Percentiles rank a stretch among this genome's conserved stretches.
phyloP scores from a whole-genome alignment of 2,113 vertebrate genomes.

The Eurypyga helias region DNA sequence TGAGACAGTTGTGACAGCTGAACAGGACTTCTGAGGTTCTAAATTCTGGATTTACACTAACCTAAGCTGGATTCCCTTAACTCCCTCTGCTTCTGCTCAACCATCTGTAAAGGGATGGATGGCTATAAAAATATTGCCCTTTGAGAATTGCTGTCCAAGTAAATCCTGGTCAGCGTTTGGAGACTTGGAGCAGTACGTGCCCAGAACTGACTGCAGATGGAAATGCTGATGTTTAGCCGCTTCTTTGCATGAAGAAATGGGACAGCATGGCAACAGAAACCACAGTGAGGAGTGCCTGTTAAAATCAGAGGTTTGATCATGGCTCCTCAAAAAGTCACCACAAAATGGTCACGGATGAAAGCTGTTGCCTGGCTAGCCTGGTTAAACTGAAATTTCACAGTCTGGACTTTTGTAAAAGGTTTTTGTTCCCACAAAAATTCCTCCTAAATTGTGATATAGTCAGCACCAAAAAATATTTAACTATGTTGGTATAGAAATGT shows the following conservation, averaged over 20 bases:
- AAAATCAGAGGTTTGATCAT: not conserved
- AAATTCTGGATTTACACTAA: constrained; percentile 39
- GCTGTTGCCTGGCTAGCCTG: not conserved
- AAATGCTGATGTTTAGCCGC: not conserved
- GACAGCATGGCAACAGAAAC: not conserved
- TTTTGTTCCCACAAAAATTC: not conserved
- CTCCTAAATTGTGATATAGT: not conserved
- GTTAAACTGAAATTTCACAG: not conserved
- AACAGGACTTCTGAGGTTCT: constrained; percentile 14
- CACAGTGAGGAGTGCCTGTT: not conserved
- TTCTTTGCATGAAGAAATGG: not conserved
- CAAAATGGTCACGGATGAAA: not conserved
- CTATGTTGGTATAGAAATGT: not conserved
- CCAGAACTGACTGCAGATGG: not conserved
- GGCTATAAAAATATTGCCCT: not conserved
- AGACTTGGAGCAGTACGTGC: not conserved
- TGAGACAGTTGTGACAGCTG: constrained; percentile 33
- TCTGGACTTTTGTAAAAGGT: not conserved
- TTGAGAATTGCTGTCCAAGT: not conserved
- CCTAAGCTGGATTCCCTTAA: constrained; percentile 7
- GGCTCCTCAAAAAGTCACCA: not conserved
- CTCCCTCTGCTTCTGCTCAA: constrained; percentile 19
- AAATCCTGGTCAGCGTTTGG: not conserved
- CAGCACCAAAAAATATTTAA: not conserved
- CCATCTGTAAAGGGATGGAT: constrained; percentile 38